phyloP scores from a whole-genome alignment of 2,113 vertebrate genomes.

The Ivindomyrus marchei region DNA sequence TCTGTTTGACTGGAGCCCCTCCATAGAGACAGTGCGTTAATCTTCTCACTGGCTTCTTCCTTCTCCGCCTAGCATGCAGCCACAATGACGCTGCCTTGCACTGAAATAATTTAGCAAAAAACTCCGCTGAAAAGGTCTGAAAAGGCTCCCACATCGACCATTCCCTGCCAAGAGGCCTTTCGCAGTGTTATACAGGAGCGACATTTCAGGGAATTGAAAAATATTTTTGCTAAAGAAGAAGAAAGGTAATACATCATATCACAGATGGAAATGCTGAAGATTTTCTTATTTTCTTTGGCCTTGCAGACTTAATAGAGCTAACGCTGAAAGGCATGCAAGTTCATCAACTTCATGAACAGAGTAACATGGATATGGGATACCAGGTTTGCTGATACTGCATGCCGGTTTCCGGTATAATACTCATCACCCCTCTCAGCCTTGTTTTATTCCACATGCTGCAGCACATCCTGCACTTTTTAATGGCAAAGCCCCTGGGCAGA shows the following conservation, averaged over 20 bases:
- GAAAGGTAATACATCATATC: neutral
- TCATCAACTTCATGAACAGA: neutral
- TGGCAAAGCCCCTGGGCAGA: neutral
- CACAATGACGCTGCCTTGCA: neutral
- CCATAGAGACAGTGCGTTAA: neutral
- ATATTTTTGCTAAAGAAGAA: slow-evolving; percentile 23
- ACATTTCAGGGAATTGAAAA: slow-evolving; percentile 14
- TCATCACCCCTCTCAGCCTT: neutral
- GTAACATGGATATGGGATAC: neutral
- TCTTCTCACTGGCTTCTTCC: neutral
- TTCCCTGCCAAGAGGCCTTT: neutral
- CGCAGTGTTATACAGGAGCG: neutral
- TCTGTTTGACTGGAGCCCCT: neutral
- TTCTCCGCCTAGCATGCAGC: slow-evolving; percentile 4
- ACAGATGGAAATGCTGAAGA: neutral
- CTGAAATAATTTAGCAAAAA: neutral
- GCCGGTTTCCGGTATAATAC: neutral
- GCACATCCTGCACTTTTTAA: neutral
- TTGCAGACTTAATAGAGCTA: neutral
- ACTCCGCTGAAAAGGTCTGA: neutral
- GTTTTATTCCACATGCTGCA: neutral
- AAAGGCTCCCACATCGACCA: neutral
- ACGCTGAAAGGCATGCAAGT: neutral
- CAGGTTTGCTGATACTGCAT: neutral
- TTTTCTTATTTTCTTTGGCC: neutral